phyloP scores from a whole-genome alignment of 1,140 invertebrate species.

The Phocides pigmalion region DNA sequence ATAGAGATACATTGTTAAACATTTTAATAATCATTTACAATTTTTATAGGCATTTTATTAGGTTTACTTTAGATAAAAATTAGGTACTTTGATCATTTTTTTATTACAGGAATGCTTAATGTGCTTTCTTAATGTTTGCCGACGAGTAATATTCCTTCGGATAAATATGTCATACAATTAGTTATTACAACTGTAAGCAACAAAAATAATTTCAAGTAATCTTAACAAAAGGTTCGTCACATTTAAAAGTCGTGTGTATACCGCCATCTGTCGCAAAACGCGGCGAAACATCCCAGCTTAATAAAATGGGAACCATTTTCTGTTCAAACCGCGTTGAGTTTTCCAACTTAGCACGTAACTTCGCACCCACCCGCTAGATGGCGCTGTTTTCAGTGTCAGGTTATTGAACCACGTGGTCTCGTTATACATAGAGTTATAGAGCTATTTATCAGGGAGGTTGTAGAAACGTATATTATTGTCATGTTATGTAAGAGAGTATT shows the following conservation, averaged over 20 bases:
- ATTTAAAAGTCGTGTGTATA: not conserved
- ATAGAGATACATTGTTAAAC: no score
- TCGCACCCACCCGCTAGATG: conserved; percentile 67
- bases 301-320: conserved; percentile 27
- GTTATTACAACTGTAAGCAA: no score
- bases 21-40: no score
- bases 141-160: no score
- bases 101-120: no score
- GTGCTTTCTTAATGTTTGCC: no score
- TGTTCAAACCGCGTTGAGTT: conserved; percentile 36
- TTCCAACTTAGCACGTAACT: conserved; percentile 36
- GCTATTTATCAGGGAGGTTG: conserved; percentile 71
- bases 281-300: conserved; percentile 1
- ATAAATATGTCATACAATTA: no score
- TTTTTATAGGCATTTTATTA: no score
- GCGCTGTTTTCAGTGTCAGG: conserved; percentile 50
- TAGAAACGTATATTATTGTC: conserved; percentile 76
- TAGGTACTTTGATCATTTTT: no score
- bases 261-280: conserved; percentile 42
- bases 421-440: conserved; percentile 43
- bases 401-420: conserved; percentile 77
- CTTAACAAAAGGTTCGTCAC: no score
- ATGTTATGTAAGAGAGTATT: conserved; percentile 80
- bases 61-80: no score
- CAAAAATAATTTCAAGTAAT: no score